phyloP scores from a whole-genome alignment of 1,140 invertebrate genomes.

The Euglossa dilemma region DNA sequence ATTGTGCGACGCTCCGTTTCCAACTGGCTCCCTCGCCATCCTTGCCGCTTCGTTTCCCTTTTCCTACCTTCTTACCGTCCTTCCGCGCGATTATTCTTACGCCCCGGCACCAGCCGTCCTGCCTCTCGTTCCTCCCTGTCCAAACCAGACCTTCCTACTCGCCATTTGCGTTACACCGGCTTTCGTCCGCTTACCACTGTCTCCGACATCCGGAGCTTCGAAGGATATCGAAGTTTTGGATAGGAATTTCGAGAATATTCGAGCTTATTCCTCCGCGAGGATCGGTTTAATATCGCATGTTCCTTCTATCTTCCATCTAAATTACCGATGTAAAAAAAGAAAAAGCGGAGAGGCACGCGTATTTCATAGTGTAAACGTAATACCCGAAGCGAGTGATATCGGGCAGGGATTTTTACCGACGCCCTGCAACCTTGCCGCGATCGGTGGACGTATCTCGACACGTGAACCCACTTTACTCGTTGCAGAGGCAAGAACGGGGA shows the following conservation, averaged over 20 bases:
- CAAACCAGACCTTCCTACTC: neutral
- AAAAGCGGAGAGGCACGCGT: too few relatives aligned
- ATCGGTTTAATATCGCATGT: too few relatives aligned
- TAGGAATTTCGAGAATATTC: too few relatives aligned
- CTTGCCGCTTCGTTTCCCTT: slow-evolving; percentile 48
- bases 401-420: neutral
- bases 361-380: too few relatives aligned
- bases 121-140: neutral
- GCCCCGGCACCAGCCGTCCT: neutral
- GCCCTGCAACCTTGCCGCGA: neutral
- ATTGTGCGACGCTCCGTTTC: slow-evolving; percentile 46
- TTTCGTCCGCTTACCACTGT: too few relatives aligned
- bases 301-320: too few relatives aligned
- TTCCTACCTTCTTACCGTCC: slow-evolving; percentile 18
- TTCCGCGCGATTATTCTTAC: slow-evolving; percentile 6
- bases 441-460: slow-evolving; percentile 1
- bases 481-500: slow-evolving; percentile 62
- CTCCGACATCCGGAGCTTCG: neutral
- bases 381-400: too few relatives aligned
- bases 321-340: too few relatives aligned
- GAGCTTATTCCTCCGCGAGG: too few relatives aligned
- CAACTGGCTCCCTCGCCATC: slow-evolving; percentile 21
- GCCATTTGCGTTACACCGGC: neutral
- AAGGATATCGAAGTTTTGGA: neutral
- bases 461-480: slow-evolving; percentile 38